Conservation (phyloP, 2,888 invertebrate species). For the Hoplodrina ambigua region DNA sequence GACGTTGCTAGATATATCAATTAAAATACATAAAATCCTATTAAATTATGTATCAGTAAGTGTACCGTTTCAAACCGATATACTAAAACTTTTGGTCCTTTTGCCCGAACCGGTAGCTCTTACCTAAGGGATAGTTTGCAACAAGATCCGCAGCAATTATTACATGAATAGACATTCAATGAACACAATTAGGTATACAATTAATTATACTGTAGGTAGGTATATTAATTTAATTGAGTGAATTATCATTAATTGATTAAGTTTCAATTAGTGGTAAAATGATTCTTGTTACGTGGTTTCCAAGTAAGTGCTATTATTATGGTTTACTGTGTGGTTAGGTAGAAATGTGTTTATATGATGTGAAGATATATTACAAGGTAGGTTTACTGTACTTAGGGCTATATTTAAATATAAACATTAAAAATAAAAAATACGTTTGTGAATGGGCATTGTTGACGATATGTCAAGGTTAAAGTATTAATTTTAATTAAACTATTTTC, state of each 20-base stretch:
- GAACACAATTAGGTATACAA: slow-evolving; percentile 27
- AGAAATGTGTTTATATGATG: neutral
- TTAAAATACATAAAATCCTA: neutral
- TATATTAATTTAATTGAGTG: slow-evolving; percentile 34
- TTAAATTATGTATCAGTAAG: neutral
- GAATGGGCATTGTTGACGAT: no score
- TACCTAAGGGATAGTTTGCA: slow-evolving; percentile 25
- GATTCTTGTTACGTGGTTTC: neutral
- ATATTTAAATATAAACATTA: no score
- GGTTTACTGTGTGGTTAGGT: neutral
- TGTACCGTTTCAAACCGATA: slow-evolving; percentile 9
- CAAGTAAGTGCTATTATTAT: slow-evolving; percentile 1
- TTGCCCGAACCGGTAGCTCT: no score
- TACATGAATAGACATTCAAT: slow-evolving; percentile 31
- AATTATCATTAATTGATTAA: slow-evolving; percentile 42
- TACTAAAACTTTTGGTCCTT: slow-evolving; percentile 10
- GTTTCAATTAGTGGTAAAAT: slow-evolving; percentile 32
- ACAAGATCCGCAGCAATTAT: slow-evolving; percentile 28
- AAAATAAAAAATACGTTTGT: no score
- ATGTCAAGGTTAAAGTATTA: no score
- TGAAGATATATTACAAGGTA: no score
- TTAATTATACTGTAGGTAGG: slow-evolving; percentile 12
- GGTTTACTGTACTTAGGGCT: no score
- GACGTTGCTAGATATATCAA: neutral
- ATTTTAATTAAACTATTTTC: no score